These are phyloP conservation scores for Anthonomus grandis DNA, from an alignment of 1,140 invertebrate genomes.

Conservation along the genomic window DNA sequence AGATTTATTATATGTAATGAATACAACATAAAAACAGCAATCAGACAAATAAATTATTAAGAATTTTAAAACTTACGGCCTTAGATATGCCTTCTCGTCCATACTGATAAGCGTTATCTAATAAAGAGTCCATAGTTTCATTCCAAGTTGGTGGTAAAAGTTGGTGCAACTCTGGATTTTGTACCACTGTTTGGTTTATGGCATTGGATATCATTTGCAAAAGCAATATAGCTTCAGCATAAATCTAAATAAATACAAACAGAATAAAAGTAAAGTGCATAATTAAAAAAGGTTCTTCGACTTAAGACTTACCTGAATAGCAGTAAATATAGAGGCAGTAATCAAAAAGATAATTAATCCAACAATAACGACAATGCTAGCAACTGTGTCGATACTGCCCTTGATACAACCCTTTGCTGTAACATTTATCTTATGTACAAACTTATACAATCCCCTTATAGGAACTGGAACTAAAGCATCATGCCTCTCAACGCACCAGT, in stretches of 20 bases:
- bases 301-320: constrained; percentile 51
- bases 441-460: constrained; percentile 53
- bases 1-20: no score
- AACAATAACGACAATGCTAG: constrained; percentile 57
- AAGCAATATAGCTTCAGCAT: constrained; percentile 91
- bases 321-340: constrained; percentile 56
- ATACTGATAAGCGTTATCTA: constrained; percentile 90
- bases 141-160: constrained; percentile 73
- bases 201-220: constrained; percentile 85
- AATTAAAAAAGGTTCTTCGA: not conserved
- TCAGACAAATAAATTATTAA: no score
- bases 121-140: constrained; percentile 77
- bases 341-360: constrained; percentile 56
- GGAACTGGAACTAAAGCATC: constrained; percentile 56
- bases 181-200: constrained; percentile 83
- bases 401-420: constrained; percentile 52
- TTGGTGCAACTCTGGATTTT: constrained; percentile 79
- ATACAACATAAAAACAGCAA: no score
- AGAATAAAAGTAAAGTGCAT: not conserved
- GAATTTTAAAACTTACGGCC: constrained; percentile 67
- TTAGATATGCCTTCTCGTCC: constrained; percentile 81
- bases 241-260: constrained; percentile 64
- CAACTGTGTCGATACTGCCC: constrained; percentile 57
- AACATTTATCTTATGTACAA: constrained; percentile 51
- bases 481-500: constrained; percentile 48